Conservation (phyloP, 2,888 invertebrate species). For the Nebria brevicollis region DNA sequence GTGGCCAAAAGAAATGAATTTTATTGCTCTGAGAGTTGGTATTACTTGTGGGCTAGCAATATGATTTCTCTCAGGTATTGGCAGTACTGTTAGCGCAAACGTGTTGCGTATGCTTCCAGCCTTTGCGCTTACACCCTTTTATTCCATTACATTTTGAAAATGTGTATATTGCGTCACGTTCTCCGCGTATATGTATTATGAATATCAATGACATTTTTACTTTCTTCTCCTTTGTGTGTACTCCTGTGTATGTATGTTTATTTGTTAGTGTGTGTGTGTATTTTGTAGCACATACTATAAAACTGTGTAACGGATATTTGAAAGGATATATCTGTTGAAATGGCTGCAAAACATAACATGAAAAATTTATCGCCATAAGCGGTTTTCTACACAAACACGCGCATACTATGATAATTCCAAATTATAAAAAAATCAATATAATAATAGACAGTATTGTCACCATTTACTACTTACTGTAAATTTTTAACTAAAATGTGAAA, state of each 20-base stretch:
- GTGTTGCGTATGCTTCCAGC: conserved; percentile 28
- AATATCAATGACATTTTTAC: conserved; percentile 35
- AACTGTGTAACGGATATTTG: not conserved
- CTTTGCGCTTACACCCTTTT: not conserved
- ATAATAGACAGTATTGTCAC: not conserved
- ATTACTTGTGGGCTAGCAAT: conserved; percentile 18
- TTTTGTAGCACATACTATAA: not conserved
- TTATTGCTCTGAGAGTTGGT: conserved; percentile 37
- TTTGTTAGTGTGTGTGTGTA: not conserved
- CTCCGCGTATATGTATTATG: conserved; percentile 19
- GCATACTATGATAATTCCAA: not conserved
- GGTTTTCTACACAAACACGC: not conserved
- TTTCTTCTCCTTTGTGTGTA: not conserved
- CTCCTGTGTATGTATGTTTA: not conserved
- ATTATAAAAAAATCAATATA: not conserved
- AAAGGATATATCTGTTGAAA: not conserved
- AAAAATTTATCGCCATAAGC: not conserved
- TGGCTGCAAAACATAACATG: not conserved
- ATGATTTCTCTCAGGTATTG: conserved; percentile 42
- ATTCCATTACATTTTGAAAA: not conserved
- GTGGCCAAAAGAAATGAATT: conserved; percentile 36
- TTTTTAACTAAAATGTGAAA: too few relatives aligned
- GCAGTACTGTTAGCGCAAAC: conserved; percentile 23
- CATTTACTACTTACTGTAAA: not conserved
- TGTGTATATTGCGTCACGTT: conserved; percentile 32